Evolutionary conservation across 2,888 invertebrate genomes (phyloP).

Genomic region (Prosopocoilus inquinatus): DNA sequence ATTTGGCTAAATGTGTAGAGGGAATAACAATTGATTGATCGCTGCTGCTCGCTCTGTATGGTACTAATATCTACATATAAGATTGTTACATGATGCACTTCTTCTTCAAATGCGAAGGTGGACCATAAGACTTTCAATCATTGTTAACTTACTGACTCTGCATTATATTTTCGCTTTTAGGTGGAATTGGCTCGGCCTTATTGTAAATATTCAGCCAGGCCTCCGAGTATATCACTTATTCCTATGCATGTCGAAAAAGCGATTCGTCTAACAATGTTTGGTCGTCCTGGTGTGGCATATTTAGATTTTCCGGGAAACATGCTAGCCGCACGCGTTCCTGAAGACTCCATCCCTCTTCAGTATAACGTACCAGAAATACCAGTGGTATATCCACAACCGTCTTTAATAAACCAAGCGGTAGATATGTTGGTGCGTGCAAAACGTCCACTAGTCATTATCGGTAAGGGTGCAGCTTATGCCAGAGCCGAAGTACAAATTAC

Average conservation of each 20-base stretch:
- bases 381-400: slow-evolving; percentile 67
- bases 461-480: slow-evolving; percentile 70
- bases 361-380: slow-evolving; percentile 63
- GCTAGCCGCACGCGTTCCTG: slow-evolving; percentile 53
- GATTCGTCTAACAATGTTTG: slow-evolving; percentile 76
- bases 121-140: no score
- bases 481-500: slow-evolving; percentile 71
- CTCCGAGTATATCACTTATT: slow-evolving; percentile 77
- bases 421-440: slow-evolving; percentile 67
- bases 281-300: slow-evolving; percentile 87
- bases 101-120: no score
- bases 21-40: no score
- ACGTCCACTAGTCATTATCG: slow-evolving; percentile 85
- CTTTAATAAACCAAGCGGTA: slow-evolving; percentile 68
- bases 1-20: no score
- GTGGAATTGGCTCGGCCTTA: slow-evolving; percentile 83
- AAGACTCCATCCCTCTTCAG: slow-evolving; percentile 45
- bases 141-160: no score
- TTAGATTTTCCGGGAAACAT: slow-evolving; percentile 90
- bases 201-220: slow-evolving; percentile 89
- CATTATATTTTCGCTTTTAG: slow-evolving; percentile 38
- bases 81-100: no score
- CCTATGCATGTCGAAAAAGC: slow-evolving; percentile 92
- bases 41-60: no score
- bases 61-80: no score